A percentile compares a stretch with the other conserved stretches of the same genome.
These are phyloP conservation scores for Tanypteryx hageni DNA, from an alignment of 2,888 invertebrate genomes.

Conservation along the genomic window DNA sequence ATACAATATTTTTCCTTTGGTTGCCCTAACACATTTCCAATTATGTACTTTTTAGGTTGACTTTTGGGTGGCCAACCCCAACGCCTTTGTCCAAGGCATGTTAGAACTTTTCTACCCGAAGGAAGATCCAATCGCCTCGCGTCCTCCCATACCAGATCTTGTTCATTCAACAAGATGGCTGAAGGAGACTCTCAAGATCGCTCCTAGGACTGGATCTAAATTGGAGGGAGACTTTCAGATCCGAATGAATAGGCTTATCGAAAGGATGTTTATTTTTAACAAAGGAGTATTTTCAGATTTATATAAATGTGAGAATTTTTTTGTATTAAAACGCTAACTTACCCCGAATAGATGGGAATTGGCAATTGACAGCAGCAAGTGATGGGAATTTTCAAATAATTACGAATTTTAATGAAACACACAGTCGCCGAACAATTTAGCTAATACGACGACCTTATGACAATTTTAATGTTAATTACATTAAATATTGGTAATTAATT, in stretches of 20 bases:
- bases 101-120: conserved; percentile 60
- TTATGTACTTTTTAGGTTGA: conserved; percentile 63
- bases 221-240: conserved; percentile 66
- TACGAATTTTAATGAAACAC: too few species aligned
- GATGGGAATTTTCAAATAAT: too few species aligned
- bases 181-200: conserved; percentile 66
- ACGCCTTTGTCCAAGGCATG: conserved; percentile 55
- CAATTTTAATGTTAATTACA: too few species aligned
- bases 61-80: conserved; percentile 66
- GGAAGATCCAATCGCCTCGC: conserved; percentile 46
- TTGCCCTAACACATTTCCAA: neutral
- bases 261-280: conserved; percentile 66
- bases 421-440: too few species aligned
- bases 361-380: neutral
- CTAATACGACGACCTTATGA: too few species aligned
- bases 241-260: conserved; percentile 55
- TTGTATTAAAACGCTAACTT: neutral
- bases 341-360: neutral
- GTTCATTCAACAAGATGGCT: conserved; percentile 65
- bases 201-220: conserved; percentile 56
- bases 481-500: too few species aligned
- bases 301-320: conserved; percentile 64
- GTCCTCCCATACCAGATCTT: conserved; percentile 66
- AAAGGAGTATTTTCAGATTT: conserved; percentile 58
- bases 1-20: too few species aligned